phyloP scores from a whole-genome alignment of 2,113 vertebrate species.

The Carollia perspicillata region DNA sequence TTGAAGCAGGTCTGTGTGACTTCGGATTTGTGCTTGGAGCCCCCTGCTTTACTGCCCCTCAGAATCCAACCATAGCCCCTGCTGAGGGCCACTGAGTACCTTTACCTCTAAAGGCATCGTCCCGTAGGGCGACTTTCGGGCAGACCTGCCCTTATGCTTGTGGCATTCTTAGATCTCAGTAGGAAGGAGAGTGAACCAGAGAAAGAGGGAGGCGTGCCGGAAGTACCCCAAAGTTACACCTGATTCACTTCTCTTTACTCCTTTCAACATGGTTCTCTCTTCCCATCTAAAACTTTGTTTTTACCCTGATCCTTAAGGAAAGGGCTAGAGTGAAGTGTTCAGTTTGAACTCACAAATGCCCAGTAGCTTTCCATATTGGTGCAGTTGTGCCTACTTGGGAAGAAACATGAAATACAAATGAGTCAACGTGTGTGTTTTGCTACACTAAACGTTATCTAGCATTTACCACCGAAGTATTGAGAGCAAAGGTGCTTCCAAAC shows the following conservation, averaged over 20 bases:
- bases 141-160: neutral
- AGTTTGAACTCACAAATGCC: neutral
- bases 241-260: neutral
- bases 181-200: neutral
- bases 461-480: neutral
- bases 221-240: neutral
- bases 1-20: neutral
- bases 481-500: neutral
- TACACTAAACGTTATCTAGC: neutral
- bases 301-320: neutral
- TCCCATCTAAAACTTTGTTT: neutral
- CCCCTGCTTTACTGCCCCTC: neutral
- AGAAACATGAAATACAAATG: neutral
- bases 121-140: accelerated
- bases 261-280: neutral
- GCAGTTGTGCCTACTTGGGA: neutral
- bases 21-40: neutral
- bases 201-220: neutral
- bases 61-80: neutral
- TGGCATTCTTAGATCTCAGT: neutral
- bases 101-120: neutral
- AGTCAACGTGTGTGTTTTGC: neutral
- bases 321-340: neutral
- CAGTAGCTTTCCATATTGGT: neutral
- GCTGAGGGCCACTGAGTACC: neutral